phyloP scores from a whole-genome alignment of 2,113 vertebrate species.

The Platysternon megacephalum region DNA sequence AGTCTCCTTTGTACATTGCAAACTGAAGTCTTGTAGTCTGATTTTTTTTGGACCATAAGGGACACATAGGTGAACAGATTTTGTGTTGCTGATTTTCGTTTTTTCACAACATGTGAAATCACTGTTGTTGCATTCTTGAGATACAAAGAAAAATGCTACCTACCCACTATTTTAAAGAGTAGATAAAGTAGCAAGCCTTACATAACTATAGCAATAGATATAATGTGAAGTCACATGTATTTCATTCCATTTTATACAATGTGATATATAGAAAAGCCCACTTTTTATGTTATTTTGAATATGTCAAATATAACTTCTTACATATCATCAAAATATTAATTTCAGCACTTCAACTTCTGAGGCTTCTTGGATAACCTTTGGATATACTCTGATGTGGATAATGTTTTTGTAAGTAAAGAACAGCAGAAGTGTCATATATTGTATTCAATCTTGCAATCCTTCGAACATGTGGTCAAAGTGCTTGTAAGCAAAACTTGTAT shows the following conservation, averaged over 20 bases:
- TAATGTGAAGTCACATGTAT: background rate
- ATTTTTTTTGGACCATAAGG: background rate
- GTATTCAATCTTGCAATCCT: background rate
- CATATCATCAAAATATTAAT: background rate
- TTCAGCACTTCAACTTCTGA: background rate
- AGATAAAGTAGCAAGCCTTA: background rate
- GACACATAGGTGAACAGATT: background rate
- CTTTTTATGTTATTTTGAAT: background rate
- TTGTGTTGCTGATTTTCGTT: background rate
- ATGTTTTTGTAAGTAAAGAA: background rate
- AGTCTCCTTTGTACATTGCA: background rate
- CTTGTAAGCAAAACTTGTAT: background rate
- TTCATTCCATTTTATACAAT: background rate
- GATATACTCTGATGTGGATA: background rate
- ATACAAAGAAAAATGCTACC: background rate
- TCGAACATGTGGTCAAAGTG: background rate
- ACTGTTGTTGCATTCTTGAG: background rate
- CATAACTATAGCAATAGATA: background rate
- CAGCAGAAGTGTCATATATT: background rate
- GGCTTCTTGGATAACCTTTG: background rate
- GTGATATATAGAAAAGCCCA: background rate
- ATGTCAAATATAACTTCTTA: background rate
- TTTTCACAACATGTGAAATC: background rate
- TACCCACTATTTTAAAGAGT: background rate
- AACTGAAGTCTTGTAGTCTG: background rate